Evolutionary conservation across 2,888 invertebrate genomes (phyloP).

Genomic region (Cataglyphis livida): DNA sequence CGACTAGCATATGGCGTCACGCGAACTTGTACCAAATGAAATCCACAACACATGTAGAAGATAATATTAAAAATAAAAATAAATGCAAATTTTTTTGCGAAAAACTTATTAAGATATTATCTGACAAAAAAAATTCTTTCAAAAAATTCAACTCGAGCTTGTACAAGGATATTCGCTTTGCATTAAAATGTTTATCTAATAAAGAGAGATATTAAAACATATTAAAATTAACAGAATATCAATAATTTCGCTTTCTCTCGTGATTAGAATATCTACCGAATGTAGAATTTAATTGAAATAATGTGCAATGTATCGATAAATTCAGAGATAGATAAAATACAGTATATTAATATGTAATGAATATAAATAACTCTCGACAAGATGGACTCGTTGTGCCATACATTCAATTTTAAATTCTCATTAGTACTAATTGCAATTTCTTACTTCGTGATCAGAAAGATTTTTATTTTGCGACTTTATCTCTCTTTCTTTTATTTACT

Average conservation of each 20-base stretch:
- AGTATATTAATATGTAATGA: not conserved
- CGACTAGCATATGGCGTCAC: constrained; percentile 57
- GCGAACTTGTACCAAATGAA: constrained; percentile 65
- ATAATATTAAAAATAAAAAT: constrained; percentile 15
- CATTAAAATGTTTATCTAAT: not conserved
- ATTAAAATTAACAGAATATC: not conserved
- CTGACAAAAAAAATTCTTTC: not conserved
- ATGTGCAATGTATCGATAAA: not conserved
- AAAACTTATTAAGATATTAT: not conserved
- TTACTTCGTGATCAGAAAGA: not conserved
- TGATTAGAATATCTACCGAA: not conserved
- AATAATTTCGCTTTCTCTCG: not conserved
- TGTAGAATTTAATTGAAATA: not conserved
- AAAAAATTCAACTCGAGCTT: not conserved
- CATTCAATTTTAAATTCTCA: not conserved
- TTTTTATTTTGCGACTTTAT: not conserved
- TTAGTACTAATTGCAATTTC: not conserved
- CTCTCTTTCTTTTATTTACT: not conserved
- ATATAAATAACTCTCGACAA: not conserved
- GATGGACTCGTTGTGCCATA: too few relatives aligned
- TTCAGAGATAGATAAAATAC: not conserved
- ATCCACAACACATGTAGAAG: constrained; percentile 27
- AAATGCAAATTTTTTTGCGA: not conserved
- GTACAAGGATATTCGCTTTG: not conserved
- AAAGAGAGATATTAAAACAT: not conserved